Conservation (phyloP, 2,113 vertebrate species). For the Dinomys branickii region DNA sequence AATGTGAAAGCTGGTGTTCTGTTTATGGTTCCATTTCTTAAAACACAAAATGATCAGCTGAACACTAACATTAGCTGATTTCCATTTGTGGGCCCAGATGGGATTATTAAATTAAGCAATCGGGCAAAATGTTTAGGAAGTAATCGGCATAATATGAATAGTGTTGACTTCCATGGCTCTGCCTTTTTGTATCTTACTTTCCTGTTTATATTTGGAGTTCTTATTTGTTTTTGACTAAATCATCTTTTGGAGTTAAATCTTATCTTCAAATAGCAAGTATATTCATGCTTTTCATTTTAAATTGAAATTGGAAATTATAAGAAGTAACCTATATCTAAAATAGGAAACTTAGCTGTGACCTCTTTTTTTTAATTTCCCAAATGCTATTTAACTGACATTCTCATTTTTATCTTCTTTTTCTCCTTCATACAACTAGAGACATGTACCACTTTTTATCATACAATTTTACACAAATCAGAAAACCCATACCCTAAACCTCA, state of each 20-base stretch:
- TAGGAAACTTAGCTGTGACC: neutral
- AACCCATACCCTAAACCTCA: neutral
- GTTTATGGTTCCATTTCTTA: neutral
- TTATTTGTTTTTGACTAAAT: neutral
- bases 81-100: neutral
- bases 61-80: neutral
- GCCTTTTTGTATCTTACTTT: constrained; percentile 32
- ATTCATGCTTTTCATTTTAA: constrained; percentile 61
- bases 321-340: constrained; percentile 16
- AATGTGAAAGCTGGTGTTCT: neutral
- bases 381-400: neutral
- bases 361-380: neutral
- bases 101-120: constrained; percentile 41
- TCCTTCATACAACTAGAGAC: neutral
- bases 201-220: constrained; percentile 25
- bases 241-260: constrained; percentile 50
- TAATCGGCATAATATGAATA: constrained; percentile 21
- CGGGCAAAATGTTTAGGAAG: constrained; percentile 47
- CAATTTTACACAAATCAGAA: constrained; percentile 23
- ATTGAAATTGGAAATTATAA: constrained; percentile 64
- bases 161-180: neutral
- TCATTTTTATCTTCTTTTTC: neutral
- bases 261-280: constrained; percentile 66
- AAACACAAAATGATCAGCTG: neutral
- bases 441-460: neutral